A percentile compares a stretch with the other conserved stretches of the same genome.
phyloP scores from a whole-genome alignment of 2,888 invertebrate genomes.

The Ormia ochracea region DNA sequence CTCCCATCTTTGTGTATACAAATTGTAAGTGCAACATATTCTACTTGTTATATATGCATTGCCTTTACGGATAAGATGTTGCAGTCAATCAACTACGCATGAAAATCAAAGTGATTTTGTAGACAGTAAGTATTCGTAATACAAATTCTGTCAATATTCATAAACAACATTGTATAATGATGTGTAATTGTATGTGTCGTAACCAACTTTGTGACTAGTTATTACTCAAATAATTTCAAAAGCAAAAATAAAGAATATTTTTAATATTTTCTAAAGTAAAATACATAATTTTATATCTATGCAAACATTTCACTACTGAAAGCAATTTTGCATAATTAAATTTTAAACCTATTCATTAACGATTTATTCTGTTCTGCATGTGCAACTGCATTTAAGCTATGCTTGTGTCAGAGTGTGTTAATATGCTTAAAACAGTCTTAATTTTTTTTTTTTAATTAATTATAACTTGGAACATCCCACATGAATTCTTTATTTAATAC shows the following conservation, averaged over 20 bases:
- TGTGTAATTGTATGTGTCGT: too few species aligned
- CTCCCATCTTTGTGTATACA: constrained; percentile 34
- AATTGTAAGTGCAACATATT: not conserved
- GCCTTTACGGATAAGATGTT: not conserved
- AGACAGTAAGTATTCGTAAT: not conserved
- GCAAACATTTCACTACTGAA: too few species aligned
- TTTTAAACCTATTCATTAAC: too few species aligned
- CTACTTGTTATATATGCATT: not conserved
- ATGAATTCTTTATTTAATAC: not conserved
- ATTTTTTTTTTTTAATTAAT: not conserved
- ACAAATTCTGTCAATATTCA: not conserved
- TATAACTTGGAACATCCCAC: not conserved
- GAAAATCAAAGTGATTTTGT: not conserved
- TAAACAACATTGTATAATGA: not conserved
- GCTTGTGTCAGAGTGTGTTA: too few species aligned
- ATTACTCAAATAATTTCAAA: not conserved
- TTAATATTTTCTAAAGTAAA: not conserved
- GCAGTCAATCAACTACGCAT: not conserved
- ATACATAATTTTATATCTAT: too few species aligned
- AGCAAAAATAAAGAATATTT: not conserved
- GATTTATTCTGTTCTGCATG: too few species aligned
- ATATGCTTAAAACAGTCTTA: too few species aligned
- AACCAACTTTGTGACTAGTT: not conserved
- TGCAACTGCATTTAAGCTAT: too few species aligned
- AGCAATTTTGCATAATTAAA: too few species aligned